Base-by-base conservation (phyloP, 2,888 invertebrate genomes). In the Neoscelio sp. region DNA sequence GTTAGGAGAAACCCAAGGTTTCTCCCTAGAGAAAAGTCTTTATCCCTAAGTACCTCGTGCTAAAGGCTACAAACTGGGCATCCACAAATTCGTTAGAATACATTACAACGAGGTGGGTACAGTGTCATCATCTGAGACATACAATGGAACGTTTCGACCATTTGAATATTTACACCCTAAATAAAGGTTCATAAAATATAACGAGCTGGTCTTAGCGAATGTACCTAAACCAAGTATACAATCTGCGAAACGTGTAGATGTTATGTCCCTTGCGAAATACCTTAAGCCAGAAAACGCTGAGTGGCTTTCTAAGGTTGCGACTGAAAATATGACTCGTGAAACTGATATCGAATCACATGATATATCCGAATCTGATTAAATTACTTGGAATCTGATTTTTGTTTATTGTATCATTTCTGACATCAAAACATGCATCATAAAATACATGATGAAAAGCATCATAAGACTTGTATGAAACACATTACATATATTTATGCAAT, bases 21-120 rank as follows among this genome's bases (percentile, higher is more conserved):
- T n/a, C n/a, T n/a, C n/a, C n/a, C n/a, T n/a, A n/a, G n/a, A n/a
- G n/a, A n/a, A n/a, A n/a, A n/a, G n/a, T n/a, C n/a, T n/a, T n/a
- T n/a, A n/a, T n/a, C n/a, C n/a, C n/a, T n/a, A 20, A 18, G 18
- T 38, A 12, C 60, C 44, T 33, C 28, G 44, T 23, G 30, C 42
- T 26, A 46, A 56, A 26, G 46, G 48, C 13, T 33, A 56, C 15
- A 44, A 30, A 60, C 52, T 71, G 23, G 18, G 15, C 0, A 71
- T 71, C 33, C 71, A 62, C 10, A 60, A 50, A 8, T 71, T 38
- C 8, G 38, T 50, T 4, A 50, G 42, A 52, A 6, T 50, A 7
- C 17, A 30, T 50, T 50, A 28, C 8, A 50, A 30, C 12, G 12
- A 10, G 15, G 6, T 2, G 30, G 50, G 50, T 1, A 50, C 50